Percentiles rank a stretch among this genome's conserved stretches.
These are phyloP conservation scores for Xanthostigma xanthostigma DNA, from an alignment of 2,888 invertebrate species.

Conservation along the genomic window DNA sequence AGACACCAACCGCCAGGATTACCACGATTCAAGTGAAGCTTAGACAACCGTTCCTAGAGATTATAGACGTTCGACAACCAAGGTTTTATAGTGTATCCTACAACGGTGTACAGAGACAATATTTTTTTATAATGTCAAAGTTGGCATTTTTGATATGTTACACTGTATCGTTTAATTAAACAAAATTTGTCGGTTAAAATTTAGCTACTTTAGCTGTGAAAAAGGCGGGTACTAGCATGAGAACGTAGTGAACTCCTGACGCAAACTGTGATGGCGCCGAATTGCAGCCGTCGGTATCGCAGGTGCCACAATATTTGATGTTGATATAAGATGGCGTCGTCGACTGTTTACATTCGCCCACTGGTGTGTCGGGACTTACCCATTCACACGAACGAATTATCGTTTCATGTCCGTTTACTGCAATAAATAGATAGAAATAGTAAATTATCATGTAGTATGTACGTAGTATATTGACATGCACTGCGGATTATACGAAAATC, in stretches of 20 bases:
- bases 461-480: too few relatives aligned
- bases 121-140: too few relatives aligned
- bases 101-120: too few relatives aligned
- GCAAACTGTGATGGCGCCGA: constrained; percentile 26
- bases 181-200: not conserved
- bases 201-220: not conserved
- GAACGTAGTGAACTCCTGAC: not conserved
- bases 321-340: constrained; percentile 34
- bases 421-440: constrained; percentile 15
- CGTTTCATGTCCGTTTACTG: constrained; percentile 36
- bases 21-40: too few relatives aligned
- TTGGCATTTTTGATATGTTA: too few relatives aligned
- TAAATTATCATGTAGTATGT: too few relatives aligned
- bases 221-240: not conserved
- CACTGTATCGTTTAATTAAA: too few relatives aligned
- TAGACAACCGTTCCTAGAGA: too few relatives aligned
- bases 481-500: too few relatives aligned
- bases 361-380: constrained; percentile 37
- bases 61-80: too few relatives aligned
- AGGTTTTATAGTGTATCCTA: too few relatives aligned
- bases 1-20: too few relatives aligned
- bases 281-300: constrained; percentile 54
- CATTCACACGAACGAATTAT: constrained; percentile 43
- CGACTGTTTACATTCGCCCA: constrained; percentile 33
- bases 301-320: constrained; percentile 48